Conservation (phyloP, 2,888 invertebrate species). For the Sphaerophoria rueppellii region DNA sequence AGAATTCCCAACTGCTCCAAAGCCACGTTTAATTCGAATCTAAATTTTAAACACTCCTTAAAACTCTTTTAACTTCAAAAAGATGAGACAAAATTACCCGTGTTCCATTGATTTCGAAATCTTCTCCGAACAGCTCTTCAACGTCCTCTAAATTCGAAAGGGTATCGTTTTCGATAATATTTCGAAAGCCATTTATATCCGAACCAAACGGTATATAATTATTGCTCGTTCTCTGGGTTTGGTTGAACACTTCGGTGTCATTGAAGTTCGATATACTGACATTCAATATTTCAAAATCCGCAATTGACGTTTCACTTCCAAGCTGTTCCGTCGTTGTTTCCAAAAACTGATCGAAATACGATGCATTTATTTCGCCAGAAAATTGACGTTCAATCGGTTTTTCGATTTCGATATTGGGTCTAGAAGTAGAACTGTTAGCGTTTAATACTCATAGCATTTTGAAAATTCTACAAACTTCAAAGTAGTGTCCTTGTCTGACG, state of each 20-base stretch:
- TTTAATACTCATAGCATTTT: background rate
- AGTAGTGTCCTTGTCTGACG: conserved; percentile 54
- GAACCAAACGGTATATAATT: conserved; percentile 62
- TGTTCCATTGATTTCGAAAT: conserved; percentile 57
- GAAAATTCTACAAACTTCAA: conserved; percentile 38
- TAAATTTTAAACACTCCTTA: background rate
- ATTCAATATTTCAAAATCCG: conserved; percentile 52
- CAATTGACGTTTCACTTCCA: background rate
- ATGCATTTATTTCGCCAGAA: conserved; percentile 77
- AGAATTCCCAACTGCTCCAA: conserved; percentile 75
- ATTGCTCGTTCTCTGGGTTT: conserved; percentile 26
- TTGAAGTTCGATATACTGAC: conserved; percentile 57
- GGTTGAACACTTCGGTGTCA: conserved; percentile 74
- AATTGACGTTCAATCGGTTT: conserved; percentile 36
- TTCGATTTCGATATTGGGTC: conserved; percentile 52
- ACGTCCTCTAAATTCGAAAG: conserved; percentile 82
- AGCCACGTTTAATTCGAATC: conserved; percentile 72
- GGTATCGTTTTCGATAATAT: conserved; percentile 76
- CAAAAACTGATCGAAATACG: conserved; percentile 83
- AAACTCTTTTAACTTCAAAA: background rate
- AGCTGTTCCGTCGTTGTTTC: conserved; percentile 80
- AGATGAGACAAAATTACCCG: conserved; percentile 19
- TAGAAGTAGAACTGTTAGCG: background rate
- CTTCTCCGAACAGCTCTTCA: conserved; percentile 82
- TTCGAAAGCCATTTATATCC: conserved; percentile 72